A percentile compares a stretch with the other conserved stretches of the same genome.
These are phyloP conservation scores for Toxotes lorentzi DNA, from an alignment of 2,797 vertebrate species.

Conservation along the genomic window DNA sequence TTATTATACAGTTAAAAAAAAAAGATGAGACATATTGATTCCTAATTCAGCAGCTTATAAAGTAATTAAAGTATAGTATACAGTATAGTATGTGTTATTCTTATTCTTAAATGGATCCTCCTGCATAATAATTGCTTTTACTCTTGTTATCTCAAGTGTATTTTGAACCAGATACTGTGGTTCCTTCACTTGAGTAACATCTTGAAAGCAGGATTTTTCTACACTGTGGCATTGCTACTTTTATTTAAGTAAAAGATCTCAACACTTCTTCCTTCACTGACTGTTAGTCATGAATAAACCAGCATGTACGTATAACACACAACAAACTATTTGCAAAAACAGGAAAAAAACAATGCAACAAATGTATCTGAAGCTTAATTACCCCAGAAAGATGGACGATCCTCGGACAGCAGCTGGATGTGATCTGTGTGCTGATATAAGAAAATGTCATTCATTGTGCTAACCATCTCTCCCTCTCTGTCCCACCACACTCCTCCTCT, in stretches of 20 bases:
- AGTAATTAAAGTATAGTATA: background rate
- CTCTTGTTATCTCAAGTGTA: background rate
- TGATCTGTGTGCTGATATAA: conserved; percentile 28
- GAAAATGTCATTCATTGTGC: conserved; percentile 51
- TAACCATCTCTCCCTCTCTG: conserved; percentile 49
- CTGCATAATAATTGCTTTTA: background rate
- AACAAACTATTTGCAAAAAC: background rate
- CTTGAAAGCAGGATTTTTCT: background rate
- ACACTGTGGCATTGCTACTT: background rate
- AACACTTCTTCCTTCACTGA: background rate
- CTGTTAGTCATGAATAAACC: background rate
- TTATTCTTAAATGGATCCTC: background rate
- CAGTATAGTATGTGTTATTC: too few species aligned
- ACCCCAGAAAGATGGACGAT: conserved; percentile 60
- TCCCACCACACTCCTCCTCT: conserved; percentile 61
- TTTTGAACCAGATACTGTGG: background rate
- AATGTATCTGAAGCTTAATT: conserved; percentile 46
- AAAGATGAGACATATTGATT: too few species aligned
- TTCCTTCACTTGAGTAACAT: background rate
- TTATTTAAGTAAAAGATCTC: background rate
- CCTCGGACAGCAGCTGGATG: conserved; percentile 30
- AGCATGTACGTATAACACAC: background rate
- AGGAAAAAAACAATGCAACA: conserved; percentile 8
- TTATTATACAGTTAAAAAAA: too few species aligned
- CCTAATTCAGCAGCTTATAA: background rate